These are phyloP conservation scores for Calvadosia cruxmelitensis DNA, from an alignment of 30 jellyfish, hydroid and myxozoan genomes.

Conservation along the genomic window DNA sequence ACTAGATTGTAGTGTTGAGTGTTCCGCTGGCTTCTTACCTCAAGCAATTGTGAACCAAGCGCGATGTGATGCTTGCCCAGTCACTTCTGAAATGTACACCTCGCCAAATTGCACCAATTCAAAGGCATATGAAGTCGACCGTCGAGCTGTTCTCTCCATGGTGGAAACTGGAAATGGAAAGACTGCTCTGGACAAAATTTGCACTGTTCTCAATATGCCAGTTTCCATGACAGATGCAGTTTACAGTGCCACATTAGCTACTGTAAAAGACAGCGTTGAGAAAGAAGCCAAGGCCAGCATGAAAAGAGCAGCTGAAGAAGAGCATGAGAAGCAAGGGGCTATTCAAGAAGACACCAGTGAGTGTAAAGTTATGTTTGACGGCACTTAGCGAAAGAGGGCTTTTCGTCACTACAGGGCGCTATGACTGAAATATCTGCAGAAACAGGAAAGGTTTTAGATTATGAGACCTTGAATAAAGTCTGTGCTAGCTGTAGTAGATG, in stretches of 20 bases:
- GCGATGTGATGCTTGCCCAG: too few species aligned
- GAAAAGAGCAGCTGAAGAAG: constrained; percentile 9
- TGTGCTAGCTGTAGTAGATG: constrained; percentile 6
- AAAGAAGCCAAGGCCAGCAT: background rate
- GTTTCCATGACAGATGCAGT: too few species aligned
- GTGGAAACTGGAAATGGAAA: constrained; percentile 25
- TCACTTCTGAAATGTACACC: constrained; percentile 6
- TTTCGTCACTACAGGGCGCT: constrained; percentile 17
- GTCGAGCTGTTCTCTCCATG: constrained; percentile 8
- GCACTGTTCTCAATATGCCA: too few species aligned
- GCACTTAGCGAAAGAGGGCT: constrained; percentile 25
- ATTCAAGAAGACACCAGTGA: background rate
- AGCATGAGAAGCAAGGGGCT: constrained; percentile 1
- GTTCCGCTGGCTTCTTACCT: too few species aligned
- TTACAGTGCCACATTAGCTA: too few species aligned
- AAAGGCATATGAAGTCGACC: constrained; percentile 11
- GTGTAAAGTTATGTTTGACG: constrained; percentile 24
- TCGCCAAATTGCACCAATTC: constrained; percentile 8
- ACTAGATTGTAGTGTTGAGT: too few species aligned
- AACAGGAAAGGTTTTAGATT: constrained; percentile 7
- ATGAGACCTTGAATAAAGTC: constrained; percentile 11
- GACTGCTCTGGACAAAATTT: too few species aligned
- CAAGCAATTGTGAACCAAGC: too few species aligned
- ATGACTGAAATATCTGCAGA: constrained; percentile 22
- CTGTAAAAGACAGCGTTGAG: background rate